Percentiles rank a stretch among this genome's conserved stretches.
Evolutionary conservation across 2,888 invertebrate genomes (phyloP).

Genomic region (Camptogramma bilineatum): DNA sequence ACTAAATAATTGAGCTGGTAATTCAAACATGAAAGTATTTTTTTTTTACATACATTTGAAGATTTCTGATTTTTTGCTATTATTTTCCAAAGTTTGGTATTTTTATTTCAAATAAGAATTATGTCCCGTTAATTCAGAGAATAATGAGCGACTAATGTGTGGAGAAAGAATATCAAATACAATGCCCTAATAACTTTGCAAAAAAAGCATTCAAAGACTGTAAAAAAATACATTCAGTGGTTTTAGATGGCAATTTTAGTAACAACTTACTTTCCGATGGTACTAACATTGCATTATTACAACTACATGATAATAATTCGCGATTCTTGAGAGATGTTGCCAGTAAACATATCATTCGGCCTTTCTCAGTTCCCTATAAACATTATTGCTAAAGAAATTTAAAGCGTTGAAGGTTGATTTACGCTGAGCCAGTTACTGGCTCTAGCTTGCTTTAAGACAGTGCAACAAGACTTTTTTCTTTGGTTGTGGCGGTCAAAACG

Average conservation of each 20-base stretch:
- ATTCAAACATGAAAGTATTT: conserved; percentile 2
- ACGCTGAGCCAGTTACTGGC: conserved; percentile 31
- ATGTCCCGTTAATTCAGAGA: too few species aligned
- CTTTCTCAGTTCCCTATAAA: conserved; percentile 71
- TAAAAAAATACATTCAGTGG: conserved; percentile 8
- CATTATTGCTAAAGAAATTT: conserved; percentile 55
- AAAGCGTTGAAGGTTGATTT: conserved; percentile 34
- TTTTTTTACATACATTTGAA: background rate
- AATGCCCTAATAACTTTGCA: too few species aligned
- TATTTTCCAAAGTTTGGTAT: too few species aligned
- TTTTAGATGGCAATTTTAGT: conserved; percentile 21
- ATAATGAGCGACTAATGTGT: too few species aligned
- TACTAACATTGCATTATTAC: conserved; percentile 70
- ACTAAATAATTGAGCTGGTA: conserved; percentile 24
- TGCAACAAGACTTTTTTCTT: conserved; percentile 1
- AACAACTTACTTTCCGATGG: conserved; percentile 42
- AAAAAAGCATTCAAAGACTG: too few species aligned
- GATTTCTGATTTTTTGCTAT: too few species aligned
- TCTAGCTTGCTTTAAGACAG: conserved; percentile 2
- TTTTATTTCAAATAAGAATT: too few species aligned
- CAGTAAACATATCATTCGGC: conserved; percentile 84
- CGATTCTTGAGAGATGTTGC: conserved; percentile 79
- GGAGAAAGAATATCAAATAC: too few species aligned
- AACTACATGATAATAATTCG: conserved; percentile 79
- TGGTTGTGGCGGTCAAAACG: conserved; percentile 1